phyloP scores from a whole-genome alignment of 2,113 vertebrate genomes.

The Mola mola region DNA sequence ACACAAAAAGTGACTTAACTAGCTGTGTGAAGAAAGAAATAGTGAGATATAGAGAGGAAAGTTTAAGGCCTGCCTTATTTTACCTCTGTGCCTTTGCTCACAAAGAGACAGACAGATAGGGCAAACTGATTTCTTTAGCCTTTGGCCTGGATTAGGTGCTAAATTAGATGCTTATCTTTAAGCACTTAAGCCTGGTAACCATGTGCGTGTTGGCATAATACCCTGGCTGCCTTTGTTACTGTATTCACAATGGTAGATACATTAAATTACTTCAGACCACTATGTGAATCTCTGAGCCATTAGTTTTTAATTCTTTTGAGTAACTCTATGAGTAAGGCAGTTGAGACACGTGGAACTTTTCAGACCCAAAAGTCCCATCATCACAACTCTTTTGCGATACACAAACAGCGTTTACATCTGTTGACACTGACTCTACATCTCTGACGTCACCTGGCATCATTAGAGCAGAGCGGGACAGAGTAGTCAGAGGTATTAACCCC shows the following conservation, averaged over 20 bases:
- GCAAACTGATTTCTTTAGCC: neutral
- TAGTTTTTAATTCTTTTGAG: neutral
- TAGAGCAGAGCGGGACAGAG: conserved; percentile 41
- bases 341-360: conserved; percentile 11
- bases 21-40: conserved; percentile 5
- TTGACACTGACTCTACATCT: conserved; percentile 39
- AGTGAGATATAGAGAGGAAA: neutral
- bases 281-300: conserved; percentile 5
- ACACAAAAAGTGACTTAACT: conserved; percentile 5
- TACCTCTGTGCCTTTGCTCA: neutral
- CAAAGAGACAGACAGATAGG: neutral
- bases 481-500: conserved; percentile 64
- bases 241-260: neutral
- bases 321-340: neutral
- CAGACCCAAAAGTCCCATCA: conserved; percentile 28
- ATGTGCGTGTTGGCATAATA: neutral
- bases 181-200: neutral
- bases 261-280: conserved; percentile 8
- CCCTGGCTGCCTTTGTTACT: too few relatives aligned
- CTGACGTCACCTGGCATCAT: conserved; percentile 44
- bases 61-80: neutral
- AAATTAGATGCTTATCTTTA: conserved; percentile 2
- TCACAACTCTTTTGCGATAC: conserved; percentile 18
- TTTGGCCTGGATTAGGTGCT: neutral
- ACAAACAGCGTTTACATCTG: conserved; percentile 53